Evolutionary conservation across 1,140 invertebrate genomes (phyloP).

Genomic region (Microplitis demolitor): DNA sequence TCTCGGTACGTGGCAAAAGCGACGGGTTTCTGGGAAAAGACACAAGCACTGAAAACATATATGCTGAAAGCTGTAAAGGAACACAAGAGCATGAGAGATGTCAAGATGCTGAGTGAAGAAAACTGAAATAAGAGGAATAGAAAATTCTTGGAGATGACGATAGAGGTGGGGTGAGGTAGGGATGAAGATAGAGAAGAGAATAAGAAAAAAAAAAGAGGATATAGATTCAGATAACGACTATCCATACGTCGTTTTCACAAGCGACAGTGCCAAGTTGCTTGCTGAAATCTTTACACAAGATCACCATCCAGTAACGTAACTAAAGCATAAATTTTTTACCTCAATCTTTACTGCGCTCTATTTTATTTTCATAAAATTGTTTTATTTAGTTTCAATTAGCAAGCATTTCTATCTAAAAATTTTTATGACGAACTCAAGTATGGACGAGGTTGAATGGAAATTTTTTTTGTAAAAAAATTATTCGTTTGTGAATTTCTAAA

Average conservation of each 20-base stretch:
- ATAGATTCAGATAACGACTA: constrained; percentile 28
- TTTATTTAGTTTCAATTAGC: no score
- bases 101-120: background rate
- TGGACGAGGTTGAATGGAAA: no score
- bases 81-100: background rate
- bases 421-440: no score
- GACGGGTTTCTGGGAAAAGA: background rate
- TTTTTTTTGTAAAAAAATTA: no score
- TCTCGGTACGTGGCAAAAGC: constrained; percentile 8
- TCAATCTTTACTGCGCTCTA: no score
- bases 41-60: background rate
- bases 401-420: no score
- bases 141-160: no score
- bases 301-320: background rate
- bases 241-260: constrained; percentile 22
- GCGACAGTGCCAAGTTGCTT: constrained; percentile 5
- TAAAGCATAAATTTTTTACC: no score
- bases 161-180: background rate
- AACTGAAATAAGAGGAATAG: background rate
- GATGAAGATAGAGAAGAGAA: background rate
- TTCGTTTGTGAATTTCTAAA: no score
- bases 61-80: background rate
- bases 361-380: no score
- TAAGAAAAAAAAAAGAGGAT: constrained; percentile 6
- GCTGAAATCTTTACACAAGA: background rate